phyloP scores from a whole-genome alignment of 2,113 vertebrate species.

The Dipodomys stephensi region DNA sequence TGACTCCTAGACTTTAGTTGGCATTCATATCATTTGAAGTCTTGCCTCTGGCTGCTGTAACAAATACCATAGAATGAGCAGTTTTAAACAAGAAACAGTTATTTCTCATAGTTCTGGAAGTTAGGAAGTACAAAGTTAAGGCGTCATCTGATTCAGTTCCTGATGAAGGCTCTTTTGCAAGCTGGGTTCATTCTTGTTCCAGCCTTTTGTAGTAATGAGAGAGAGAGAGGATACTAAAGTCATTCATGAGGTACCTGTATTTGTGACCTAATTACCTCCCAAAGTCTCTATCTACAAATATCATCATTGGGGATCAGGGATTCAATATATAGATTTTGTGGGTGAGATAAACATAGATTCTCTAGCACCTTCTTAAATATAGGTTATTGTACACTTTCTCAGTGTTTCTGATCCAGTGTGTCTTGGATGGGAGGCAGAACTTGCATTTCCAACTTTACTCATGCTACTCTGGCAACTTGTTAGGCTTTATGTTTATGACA shows the following conservation, averaged over 20 bases:
- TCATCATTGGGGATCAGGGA: neutral
- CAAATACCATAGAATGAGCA: neutral
- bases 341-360: neutral
- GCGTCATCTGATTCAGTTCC: neutral
- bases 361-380: slow-evolving; percentile 2
- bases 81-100: neutral
- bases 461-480: neutral
- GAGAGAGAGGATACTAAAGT: neutral
- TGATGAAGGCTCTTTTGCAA: neutral
- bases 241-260: neutral
- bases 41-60: slow-evolving; percentile 20
- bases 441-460: slow-evolving; percentile 17
- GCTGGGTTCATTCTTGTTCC: no score
- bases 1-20: neutral
- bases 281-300: neutral
- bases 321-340: neutral
- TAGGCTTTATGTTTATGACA: neutral
- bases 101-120: neutral
- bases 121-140: neutral
- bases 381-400: neutral
- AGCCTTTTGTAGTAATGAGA: no score
- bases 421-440: neutral
- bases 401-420: neutral
- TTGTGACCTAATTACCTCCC: neutral
- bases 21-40: neutral